Evolutionary conservation across 2,888 invertebrate species (phyloP).

Genomic region (Dascillus cervinus): DNA sequence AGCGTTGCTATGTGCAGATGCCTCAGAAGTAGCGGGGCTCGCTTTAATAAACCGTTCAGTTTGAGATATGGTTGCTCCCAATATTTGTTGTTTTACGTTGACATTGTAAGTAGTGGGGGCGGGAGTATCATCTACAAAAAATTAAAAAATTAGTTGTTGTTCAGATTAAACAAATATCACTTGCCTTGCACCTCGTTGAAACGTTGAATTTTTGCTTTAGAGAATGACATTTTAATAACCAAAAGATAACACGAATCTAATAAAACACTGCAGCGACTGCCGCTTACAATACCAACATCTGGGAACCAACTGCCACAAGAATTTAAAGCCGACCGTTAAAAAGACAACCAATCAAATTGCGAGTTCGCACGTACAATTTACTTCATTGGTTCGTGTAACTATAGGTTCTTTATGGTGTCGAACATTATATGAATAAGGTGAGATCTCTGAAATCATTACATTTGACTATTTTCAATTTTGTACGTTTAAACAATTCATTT

Average conservation of each 20-base stretch:
- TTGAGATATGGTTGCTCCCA: conserved; percentile 38
- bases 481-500: too few species aligned
- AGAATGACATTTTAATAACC: conserved; percentile 44
- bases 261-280: too few species aligned
- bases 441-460: too few species aligned
- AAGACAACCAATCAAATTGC: too few species aligned
- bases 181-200: conserved; percentile 50
- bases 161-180: conserved; percentile 22
- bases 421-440: too few species aligned
- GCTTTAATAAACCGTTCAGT: conserved; percentile 38
- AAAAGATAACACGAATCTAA: background rate
- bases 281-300: too few species aligned
- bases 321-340: too few species aligned
- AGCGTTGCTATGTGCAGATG: conserved; percentile 25
- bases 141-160: conserved; percentile 1
- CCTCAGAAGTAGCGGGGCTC: conserved; percentile 34
- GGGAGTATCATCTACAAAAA: conserved; percentile 41
- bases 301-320: too few species aligned
- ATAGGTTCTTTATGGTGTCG: too few species aligned
- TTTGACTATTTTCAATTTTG: too few species aligned
- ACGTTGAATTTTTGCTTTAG: conserved; percentile 49
- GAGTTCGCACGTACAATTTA: too few species aligned
- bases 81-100: conserved; percentile 38
- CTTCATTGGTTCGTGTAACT: too few species aligned
- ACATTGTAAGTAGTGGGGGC: conserved; percentile 48